Conservation (phyloP, 2,113 vertebrate genomes). For the Micronycteris hirsuta region DNA sequence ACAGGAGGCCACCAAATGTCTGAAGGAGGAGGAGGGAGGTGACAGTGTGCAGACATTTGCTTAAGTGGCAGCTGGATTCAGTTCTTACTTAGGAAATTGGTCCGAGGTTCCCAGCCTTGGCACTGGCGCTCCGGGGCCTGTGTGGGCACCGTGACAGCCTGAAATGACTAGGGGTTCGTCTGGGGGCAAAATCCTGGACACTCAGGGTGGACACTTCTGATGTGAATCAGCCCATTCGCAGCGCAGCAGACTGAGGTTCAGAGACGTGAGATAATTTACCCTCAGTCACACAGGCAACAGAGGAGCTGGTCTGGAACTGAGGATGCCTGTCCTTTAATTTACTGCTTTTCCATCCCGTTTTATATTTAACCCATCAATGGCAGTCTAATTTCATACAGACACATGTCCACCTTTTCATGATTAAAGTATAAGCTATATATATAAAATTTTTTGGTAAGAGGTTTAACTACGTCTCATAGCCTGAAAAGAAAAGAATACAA, state of each 20-base stretch:
- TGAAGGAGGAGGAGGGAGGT: background rate
- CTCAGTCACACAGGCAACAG: background rate
- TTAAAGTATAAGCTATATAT: background rate
- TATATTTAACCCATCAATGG: background rate
- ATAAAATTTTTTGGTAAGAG: background rate
- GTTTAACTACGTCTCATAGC: background rate
- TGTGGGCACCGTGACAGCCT: fast-evolving
- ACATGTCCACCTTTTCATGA: background rate
- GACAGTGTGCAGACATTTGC: background rate
- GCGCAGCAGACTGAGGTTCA: background rate
- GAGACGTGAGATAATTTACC: background rate
- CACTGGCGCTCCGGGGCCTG: background rate
- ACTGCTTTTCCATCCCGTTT: background rate
- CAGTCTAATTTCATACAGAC: background rate
- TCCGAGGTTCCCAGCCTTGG: background rate
- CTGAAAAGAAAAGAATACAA: background rate
- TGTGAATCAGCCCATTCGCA: background rate
- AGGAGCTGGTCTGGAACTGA: background rate
- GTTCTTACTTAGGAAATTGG: background rate
- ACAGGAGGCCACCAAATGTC: slow-evolving; percentile 20
- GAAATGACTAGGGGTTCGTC: background rate
- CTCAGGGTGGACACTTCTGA: background rate
- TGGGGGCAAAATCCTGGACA: background rate
- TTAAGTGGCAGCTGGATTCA: background rate
- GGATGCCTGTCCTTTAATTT: background rate